Conservation (phyloP, 92 coral and sea anemone genomes). For the Porites rus region DNA sequence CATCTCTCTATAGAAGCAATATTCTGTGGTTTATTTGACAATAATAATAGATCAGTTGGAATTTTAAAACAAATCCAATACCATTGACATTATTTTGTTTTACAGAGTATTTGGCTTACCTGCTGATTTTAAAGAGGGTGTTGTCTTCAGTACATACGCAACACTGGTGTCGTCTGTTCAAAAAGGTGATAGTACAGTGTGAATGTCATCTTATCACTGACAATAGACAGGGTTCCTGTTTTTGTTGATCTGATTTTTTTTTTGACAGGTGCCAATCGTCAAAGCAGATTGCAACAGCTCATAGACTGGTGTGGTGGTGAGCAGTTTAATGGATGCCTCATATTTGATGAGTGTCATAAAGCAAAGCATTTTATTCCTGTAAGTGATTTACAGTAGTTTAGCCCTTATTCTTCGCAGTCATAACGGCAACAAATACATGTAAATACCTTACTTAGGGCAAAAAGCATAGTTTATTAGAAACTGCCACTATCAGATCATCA, state of each 20-base stretch:
- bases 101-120: conserved; percentile 94
- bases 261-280: conserved; percentile 50
- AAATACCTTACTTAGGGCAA: too few species aligned
- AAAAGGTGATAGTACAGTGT: conserved; percentile 45
- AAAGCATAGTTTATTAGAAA: too few species aligned
- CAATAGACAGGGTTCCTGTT: too few species aligned
- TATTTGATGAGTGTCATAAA: conserved; percentile 98
- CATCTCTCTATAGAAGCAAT: too few species aligned
- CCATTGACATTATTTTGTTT: not conserved
- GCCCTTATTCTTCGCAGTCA: not conserved
- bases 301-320: conserved; percentile 99
- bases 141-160: conserved; percentile 96
- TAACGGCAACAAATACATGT: not conserved
- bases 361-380: conserved; percentile 99
- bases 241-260: too few species aligned
- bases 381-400: conserved; percentile 35
- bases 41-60: too few species aligned
- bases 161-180: conserved; percentile 96
- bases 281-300: conserved; percentile 92
- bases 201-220: not conserved
- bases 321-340: conserved; percentile 90
- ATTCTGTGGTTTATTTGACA: too few species aligned
- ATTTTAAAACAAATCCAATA: too few species aligned
- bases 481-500: too few species aligned
- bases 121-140: conserved; percentile 92